Evolutionary conservation across 2,113 vertebrate species (phyloP).

Genomic region (Sarotherodon lohbergeri): DNA sequence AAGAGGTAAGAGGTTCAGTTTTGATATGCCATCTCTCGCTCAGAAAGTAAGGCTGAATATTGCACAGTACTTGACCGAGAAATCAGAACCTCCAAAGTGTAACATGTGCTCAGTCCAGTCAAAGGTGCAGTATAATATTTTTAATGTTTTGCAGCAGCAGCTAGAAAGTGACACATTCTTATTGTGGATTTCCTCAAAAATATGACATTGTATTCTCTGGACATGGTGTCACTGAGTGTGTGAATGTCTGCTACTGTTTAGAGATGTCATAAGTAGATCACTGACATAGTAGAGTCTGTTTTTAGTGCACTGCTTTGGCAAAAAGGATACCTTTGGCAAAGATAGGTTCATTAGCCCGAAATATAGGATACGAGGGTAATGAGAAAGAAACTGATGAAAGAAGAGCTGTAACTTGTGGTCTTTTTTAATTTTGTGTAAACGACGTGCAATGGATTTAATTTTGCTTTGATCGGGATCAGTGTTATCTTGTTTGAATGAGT

Average conservation of each 20-base stretch:
- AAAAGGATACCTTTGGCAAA: not conserved
- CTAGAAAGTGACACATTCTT: accelerated
- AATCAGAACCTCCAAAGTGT: not conserved
- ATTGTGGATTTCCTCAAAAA: not conserved
- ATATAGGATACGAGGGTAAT: not conserved
- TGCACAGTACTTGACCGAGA: accelerated
- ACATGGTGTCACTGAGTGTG: not conserved
- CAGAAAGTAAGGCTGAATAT: not conserved
- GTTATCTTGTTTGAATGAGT: not conserved
- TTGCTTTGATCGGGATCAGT: not conserved
- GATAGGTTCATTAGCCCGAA: not conserved
- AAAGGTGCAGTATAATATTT: not conserved
- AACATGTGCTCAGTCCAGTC: not conserved
- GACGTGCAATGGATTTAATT: not conserved
- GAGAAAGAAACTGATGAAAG: not conserved
- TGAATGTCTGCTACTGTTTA: not conserved
- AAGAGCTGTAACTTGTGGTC: not conserved
- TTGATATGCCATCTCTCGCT: not conserved
- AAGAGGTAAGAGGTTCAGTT: slow-evolving; percentile 80
- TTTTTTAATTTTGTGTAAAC: not conserved
- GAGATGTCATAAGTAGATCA: slow-evolving; percentile 26
- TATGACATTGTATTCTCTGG: not conserved
- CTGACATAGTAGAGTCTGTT: slow-evolving; percentile 23
- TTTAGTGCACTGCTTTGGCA: slow-evolving; percentile 45
- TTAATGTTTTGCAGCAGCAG: not conserved